A percentile compares a stretch with the other conserved stretches of the same genome.
Evolutionary conservation across 2,113 vertebrate genomes (phyloP).

Genomic region (Lasiurus cinereus): DNA sequence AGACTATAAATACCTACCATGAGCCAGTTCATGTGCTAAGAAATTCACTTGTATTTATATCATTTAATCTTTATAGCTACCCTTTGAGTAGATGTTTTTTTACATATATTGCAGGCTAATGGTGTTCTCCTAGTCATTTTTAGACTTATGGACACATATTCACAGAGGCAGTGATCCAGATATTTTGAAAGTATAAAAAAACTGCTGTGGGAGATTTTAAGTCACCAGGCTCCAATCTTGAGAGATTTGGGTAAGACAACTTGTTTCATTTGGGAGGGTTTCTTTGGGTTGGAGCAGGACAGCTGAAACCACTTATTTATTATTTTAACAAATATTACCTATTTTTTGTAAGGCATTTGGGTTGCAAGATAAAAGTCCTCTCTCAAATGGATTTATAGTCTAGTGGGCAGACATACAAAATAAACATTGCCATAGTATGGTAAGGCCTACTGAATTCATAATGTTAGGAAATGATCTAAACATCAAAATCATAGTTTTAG

Average conservation of each 20-base stretch:
- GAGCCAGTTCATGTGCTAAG: neutral
- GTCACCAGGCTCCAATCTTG: neutral
- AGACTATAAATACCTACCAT: neutral
- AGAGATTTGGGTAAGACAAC: neutral
- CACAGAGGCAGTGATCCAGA: neutral
- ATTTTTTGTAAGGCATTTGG: slow-evolving; percentile 31
- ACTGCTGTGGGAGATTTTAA: neutral
- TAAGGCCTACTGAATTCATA: neutral
- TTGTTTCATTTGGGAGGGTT: slow-evolving; percentile 49
- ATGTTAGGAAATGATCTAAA: neutral
- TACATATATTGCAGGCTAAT: neutral
- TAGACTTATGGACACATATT: neutral
- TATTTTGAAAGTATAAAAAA: slow-evolving; percentile 48
- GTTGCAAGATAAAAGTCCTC: neutral
- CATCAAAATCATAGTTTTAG: slow-evolving; percentile 39
- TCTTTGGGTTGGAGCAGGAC: neutral
- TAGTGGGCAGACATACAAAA: slow-evolving; percentile 40
- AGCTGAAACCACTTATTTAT: slow-evolving; percentile 40
- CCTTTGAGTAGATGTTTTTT: neutral
- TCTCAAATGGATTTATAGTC: slow-evolving; percentile 11
- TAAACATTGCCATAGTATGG: slow-evolving; percentile 25
- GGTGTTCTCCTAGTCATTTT: slow-evolving; percentile 1
- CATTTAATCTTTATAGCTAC: neutral
- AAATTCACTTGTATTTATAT: slow-evolving; percentile 16
- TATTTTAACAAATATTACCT: slow-evolving; percentile 49